These are phyloP conservation scores for Balaeniceps rex DNA, from an alignment of 2,113 vertebrate genomes.

Conservation along the genomic window DNA sequence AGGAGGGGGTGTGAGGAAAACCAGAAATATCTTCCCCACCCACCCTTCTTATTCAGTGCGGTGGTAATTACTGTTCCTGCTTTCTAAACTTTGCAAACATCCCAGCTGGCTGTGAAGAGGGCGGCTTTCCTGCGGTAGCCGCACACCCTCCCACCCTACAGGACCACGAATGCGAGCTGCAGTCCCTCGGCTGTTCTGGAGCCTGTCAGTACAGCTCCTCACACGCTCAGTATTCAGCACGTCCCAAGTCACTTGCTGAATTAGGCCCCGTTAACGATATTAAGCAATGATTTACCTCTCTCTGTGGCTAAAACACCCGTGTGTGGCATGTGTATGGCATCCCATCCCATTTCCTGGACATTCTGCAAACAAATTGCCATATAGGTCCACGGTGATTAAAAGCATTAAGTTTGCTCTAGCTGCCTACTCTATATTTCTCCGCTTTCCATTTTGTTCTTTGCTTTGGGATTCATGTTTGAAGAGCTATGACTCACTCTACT, in stretches of 20 bases:
- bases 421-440: neutral
- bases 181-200: accelerated
- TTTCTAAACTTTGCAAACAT: neutral
- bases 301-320: neutral
- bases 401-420: neutral
- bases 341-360: neutral
- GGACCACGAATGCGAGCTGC: accelerated
- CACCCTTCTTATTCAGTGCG: neutral
- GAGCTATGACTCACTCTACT: slow-evolving; percentile 55
- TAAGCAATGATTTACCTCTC: neutral
- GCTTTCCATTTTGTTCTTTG: slow-evolving; percentile 2
- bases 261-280: neutral
- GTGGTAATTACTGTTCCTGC: neutral
- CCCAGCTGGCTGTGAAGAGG: neutral
- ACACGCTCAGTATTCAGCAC: neutral
- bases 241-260: neutral
- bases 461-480: neutral
- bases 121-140: neutral
- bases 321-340: neutral
- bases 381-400: neutral
- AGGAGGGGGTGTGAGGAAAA: neutral
- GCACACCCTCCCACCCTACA: neutral
- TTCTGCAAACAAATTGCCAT: neutral
- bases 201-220: neutral
- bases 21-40: neutral